Base-by-base conservation (phyloP, 2,888 invertebrate genomes). In the Rotaria macrura region DNA sequence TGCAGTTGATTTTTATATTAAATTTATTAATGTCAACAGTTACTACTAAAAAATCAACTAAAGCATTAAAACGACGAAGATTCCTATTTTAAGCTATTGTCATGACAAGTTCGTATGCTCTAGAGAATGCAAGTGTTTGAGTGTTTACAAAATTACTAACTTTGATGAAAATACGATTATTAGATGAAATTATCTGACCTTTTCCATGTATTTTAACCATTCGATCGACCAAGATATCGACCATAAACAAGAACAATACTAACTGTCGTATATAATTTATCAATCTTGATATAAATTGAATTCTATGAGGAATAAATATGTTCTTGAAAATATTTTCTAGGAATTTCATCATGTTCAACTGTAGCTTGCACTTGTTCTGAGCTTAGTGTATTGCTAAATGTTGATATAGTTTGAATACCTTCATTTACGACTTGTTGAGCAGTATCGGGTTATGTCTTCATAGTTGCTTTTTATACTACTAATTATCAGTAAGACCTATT, bases 391-490 rank as follows among this genome's bases (percentile, higher is more conserved):
- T 99, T 96, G 91, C 97, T 97, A 93, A 98, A 99, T 9, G 94
- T 94, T 87, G 96, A 94, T 92, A 96, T 97, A 0, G 97, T 94
- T 88, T 97, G 98, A 14, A 98, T 89, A 34, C 98, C 98, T 90
- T 97, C 95, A 38, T 93, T 92, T 91, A 97, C 91, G 57, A 97
- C 98, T 92, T 95, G 94, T 89, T 94, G 95, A 72, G 96, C 98
- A 89, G 99, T 95, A 89, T 94, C 98, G 93, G 84, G 96, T 95
- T 98, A 99, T 99, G 90, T 99, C 99, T 91, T 99, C 99, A 91
- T 99, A 99, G 0, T 97, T 97, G 87, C 97, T 97, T 93, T 99
- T 99, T 85, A 99, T 99, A 92, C 99, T n/a, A n/a, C n/a, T n/a
- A 99, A 86, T 97, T 97, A 40, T 99, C 99, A 92, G 99, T 99